Evolutionary conservation across 2,113 vertebrate genomes (phyloP).

Genomic region (Tragulus kanchil): DNA sequence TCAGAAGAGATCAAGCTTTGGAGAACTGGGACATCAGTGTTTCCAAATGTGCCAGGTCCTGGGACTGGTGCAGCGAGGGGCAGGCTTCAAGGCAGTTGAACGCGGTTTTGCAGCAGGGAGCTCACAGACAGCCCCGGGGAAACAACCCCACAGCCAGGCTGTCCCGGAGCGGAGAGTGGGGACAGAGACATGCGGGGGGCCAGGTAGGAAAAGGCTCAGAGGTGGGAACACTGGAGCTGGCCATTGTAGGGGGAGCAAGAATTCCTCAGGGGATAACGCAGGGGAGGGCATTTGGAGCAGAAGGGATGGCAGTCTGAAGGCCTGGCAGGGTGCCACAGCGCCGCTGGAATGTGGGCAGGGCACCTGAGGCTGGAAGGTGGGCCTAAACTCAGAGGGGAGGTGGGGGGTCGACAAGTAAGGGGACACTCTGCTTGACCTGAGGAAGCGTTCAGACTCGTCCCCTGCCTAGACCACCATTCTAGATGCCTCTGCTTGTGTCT

Average conservation of each 20-base stretch:
- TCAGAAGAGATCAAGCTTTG: background rate
- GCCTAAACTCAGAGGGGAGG: background rate
- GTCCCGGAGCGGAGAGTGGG: background rate
- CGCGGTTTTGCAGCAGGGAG: background rate
- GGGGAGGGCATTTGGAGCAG: background rate
- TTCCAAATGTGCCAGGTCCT: background rate
- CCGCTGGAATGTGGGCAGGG: rapidly evolving
- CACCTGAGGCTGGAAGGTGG: background rate
- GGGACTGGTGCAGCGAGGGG: background rate
- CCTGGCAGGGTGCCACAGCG: background rate
- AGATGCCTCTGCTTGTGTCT: background rate
- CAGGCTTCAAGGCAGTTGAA: rapidly evolving
- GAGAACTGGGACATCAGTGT: background rate
- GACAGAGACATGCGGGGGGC: background rate
- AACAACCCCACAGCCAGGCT: background rate
- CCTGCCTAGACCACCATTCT: background rate
- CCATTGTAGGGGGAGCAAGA: background rate
- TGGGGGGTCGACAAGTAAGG: no score
- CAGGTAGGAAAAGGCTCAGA: background rate
- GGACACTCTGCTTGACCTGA: background rate
- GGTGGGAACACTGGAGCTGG: background rate
- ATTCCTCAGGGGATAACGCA: background rate
- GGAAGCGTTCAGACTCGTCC: background rate
- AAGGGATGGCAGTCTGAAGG: background rate
- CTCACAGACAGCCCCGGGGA: background rate